Base-by-base conservation (phyloP, 2,888 invertebrate species). In the Eupithecia pulchellata region DNA sequence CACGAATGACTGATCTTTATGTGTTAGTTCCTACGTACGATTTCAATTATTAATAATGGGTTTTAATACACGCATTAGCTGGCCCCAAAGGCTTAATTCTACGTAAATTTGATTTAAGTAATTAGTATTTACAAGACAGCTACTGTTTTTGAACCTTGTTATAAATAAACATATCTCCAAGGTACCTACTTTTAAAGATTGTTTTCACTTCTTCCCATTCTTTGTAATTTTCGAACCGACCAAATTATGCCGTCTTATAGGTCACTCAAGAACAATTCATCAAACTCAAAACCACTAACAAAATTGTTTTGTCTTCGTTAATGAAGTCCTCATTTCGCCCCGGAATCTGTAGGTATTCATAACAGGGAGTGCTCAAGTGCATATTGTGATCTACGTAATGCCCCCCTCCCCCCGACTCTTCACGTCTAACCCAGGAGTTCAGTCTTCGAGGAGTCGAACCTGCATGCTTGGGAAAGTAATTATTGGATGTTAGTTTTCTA, bases 331-430 rank as follows among this genome's bases (percentile, higher is more conserved):
- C 72, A 79, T 82, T 77, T 91, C 84, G 73, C 91, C 86, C 92
- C 90, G 91, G 80, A 73, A 69, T 81, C 80, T 85, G 84, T 87
- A 88, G 89, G 86, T 91, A 91, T 91, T 91, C 90, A 88, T 90
- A 88, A 91, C 88, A 84, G 87, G 89, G 89, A 85, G 83, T 86
- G 86, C 82, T 94, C 84, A 89, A 93, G 95, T 95, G 95, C 95
- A 95, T 94, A 95, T 95, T 95, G 92, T 95, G 91, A 88, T 89
- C 85, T 86, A 84, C 89, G 88, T 88, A 87, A 86, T 81, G 82
- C 80, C 85, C 78, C 77, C 87, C 86, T 85, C 81, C 80, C 76
- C 86, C 87, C 84, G 78, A 79, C 92, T 87, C 93, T 93, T 88
- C 88, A 93, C 84, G 93, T 93, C 93, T 86, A 83, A 80, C 82